Evolutionary conservation across 92 coral and sea anemone genomes (phyloP).

Genomic region (Epizoanthus fatuus): DNA sequence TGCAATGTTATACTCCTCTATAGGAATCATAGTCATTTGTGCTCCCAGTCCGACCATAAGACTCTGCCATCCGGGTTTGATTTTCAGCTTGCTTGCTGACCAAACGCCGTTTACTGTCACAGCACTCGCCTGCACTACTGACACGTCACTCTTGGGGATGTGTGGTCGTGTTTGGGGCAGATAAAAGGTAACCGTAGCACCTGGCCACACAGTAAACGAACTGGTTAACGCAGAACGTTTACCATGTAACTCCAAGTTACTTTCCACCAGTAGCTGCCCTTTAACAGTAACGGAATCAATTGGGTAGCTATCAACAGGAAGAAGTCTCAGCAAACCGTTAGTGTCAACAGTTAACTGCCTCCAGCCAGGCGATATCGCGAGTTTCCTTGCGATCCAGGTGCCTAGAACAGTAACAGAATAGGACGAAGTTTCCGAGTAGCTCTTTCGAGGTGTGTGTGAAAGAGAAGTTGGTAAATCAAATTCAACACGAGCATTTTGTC

Average conservation of each 20-base stretch:
- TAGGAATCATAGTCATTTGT: constrained; percentile 19
- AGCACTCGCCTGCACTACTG: constrained; percentile 18
- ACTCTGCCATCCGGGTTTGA: constrained; percentile 46
- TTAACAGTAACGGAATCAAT: constrained; percentile 13
- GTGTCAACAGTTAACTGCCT: background rate
- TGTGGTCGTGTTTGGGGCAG: constrained; percentile 5
- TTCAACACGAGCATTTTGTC: constrained; percentile 60
- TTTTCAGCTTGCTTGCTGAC: constrained; percentile 22
- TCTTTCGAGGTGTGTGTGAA: constrained; percentile 5
- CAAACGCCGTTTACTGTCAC: constrained; percentile 32
- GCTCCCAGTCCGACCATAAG: constrained; percentile 33
- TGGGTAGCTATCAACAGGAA: constrained; percentile 16
- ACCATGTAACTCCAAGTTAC: constrained; percentile 10
- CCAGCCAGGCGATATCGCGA: constrained; percentile 21
- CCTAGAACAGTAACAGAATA: constrained; percentile 31
- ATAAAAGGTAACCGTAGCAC: constrained; percentile 5
- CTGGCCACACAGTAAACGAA: background rate
- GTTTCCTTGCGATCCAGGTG: constrained; percentile 30
- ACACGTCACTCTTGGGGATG: constrained; percentile 8
- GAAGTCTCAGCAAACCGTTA: constrained; percentile 1
- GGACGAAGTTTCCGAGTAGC: constrained; percentile 28
- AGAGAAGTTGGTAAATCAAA: constrained; percentile 38
- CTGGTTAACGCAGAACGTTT: constrained; percentile 1
- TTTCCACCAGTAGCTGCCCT: constrained; percentile 31
- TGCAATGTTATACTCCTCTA: constrained; percentile 63